Conservation (phyloP, 2,797 vertebrate genomes). For the Rhinella marina region DNA sequence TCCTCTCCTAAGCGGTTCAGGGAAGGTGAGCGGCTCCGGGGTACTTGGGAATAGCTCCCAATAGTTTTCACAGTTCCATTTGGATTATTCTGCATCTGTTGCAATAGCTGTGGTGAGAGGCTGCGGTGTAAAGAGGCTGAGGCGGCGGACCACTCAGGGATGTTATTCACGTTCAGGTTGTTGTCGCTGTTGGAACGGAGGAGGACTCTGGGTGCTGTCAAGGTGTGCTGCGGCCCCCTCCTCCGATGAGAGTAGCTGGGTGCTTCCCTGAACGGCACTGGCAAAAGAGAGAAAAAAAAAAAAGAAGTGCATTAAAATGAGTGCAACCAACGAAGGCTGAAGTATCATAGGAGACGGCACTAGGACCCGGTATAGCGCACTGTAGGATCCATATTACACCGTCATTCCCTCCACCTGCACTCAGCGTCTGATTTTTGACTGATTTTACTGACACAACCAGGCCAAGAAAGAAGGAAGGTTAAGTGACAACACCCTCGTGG, state of each 20-base stretch:
- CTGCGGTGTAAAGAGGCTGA: constrained; percentile 85
- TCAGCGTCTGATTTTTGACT: background rate
- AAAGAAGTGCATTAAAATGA: background rate
- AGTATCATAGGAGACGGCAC: background rate
- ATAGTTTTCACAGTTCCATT: constrained; percentile 88
- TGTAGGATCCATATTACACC: background rate
- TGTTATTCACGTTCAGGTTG: constrained; percentile 82
- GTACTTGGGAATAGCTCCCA: constrained; percentile 80
- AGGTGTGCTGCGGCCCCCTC: constrained; percentile 81
- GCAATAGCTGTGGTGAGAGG: constrained; percentile 91
- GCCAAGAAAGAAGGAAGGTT: constrained; percentile 4
- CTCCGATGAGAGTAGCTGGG: constrained; percentile 89
- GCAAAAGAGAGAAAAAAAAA: background rate
- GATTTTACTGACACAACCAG: constrained; percentile 2
- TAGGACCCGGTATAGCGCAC: background rate
- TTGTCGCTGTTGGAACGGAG: constrained; percentile 97
- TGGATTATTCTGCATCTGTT: constrained; percentile 88
- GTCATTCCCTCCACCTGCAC: background rate
- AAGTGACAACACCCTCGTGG: background rate
- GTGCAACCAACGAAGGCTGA: background rate
- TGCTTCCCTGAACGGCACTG: constrained; percentile 96
- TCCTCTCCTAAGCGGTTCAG: constrained; percentile 91
- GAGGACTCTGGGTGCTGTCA: constrained; percentile 87
- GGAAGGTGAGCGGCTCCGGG: constrained; percentile 90
- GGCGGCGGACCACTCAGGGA: constrained; percentile 79